Base-by-base conservation (phyloP, 1,140 invertebrate species). In the Melitaea cinxia region DNA sequence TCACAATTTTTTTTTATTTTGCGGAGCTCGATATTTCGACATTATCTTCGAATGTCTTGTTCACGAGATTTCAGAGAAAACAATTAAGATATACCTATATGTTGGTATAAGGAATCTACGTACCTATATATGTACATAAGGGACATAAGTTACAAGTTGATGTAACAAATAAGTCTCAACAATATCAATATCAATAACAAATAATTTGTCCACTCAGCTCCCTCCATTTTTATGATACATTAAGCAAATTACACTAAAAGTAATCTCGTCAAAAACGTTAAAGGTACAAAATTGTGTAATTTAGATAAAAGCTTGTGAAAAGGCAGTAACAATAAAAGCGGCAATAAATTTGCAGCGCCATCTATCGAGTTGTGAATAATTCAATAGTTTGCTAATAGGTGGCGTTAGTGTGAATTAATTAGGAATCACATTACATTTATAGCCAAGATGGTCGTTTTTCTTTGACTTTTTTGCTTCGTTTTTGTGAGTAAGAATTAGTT, bases 251-350 rank as follows among this genome's bases (percentile, higher is more conserved):
- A 75, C 77, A 58, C 65, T 52, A 63, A 71, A 63, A 70, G 71
- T 81, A 77, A 78, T 78, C 75, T 70, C 52, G 55, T 70, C 73
- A 73, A 82, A 87, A 83, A 85, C 81, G 78, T 82, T 82, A 69
- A 65, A 67, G 50, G 65, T 65, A 60, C 35, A 54, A 53, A 80
- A 84, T 84, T 74, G 70, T 70, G 73, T 85, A 85, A 88, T 88
- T 85, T 85, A 76, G 79, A 77, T 88, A 88, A 88, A 84, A 85
- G 85, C 84, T 69, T 72, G 75, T 70, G 74, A 77, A 80, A 79
- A 72, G 66, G 67, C 76, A 87, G 80, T 83, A 80, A 84, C 75
- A 74, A 71, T 83, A 79, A 81, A 80, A 75, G 78, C 65, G 70
- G 77, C 68, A 57, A 87, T 87, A 87, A 84, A 87, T 87, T 73